Evolutionary conservation across 2,888 invertebrate species (phyloP), one percentile per base, ranked within the genome.

Genomic region (Ochlodes sylvanus): DNA sequence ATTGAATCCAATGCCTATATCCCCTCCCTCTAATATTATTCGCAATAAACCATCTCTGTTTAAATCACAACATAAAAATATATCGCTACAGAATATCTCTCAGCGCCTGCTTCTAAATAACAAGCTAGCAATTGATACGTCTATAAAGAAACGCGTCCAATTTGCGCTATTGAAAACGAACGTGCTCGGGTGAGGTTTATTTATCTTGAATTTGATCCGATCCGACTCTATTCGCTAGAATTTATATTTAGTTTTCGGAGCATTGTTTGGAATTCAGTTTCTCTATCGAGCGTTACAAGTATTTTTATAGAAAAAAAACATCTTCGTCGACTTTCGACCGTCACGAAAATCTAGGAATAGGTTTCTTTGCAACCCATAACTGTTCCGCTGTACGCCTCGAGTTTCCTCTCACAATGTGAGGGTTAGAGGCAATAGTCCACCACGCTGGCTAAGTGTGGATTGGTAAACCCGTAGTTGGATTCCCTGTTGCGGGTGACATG

Each of bases 141-240:
- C 19, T 62, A 50, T 54, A 52, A 62, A 62, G 52, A 38, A 62
- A 50, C 44, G 52, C 52, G 52, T 62, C 62, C 62, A 62, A 62
- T 62, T 62, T 62, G 50, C 14, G 47, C 47, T 19, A 62, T 62
- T 52, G 61, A 62, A 62, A 27, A 44, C 61, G 61, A 34, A 50
- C 50, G 61, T 62, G 61, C 32, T 19, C 7, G 47, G 34, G 17
- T 19, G 2, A 17, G 34, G 50, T 50, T 50, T 62, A 50, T 50
- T 62, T 62, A 62, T 62, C 44, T 62, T 50, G 34, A 44, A 27
- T 62, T 62, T 62, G 61, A 50, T 62, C 54, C 54, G 54, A 27
- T 14, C 32, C 54, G 27, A 19, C 27, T 32, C 32, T 54, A 32
- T 54, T n/a, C n/a, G 27, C 7, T 9, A 54, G 7, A n/a, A 27